phyloP scores from a whole-genome alignment of 2,797 vertebrate species.

The Anableps anableps region DNA sequence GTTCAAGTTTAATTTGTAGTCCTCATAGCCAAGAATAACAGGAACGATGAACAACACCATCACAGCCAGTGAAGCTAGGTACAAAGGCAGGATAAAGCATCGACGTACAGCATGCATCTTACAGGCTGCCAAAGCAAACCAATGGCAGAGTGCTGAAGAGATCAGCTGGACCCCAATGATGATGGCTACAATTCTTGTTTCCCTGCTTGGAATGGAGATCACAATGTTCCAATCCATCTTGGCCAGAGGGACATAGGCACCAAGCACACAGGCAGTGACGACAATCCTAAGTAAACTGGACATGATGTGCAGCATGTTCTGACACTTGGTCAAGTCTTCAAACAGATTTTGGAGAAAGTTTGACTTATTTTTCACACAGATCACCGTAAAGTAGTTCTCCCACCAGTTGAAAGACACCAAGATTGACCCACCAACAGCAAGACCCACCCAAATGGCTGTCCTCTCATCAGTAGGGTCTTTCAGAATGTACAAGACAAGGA shows the following conservation, averaged over 20 bases:
- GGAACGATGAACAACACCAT: conserved; percentile 59
- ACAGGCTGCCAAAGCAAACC: conserved; percentile 75
- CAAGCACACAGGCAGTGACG: conserved; percentile 69
- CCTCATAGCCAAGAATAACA: conserved; percentile 34
- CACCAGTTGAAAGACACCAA: conserved; percentile 78
- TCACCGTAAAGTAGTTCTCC: conserved; percentile 69
- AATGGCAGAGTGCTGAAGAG: conserved; percentile 76
- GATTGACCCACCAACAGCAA: conserved; percentile 66
- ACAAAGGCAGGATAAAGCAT: conserved; percentile 76
- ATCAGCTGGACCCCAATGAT: conserved; percentile 71
- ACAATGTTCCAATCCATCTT: conserved; percentile 59
- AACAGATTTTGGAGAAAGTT: conserved; percentile 45
- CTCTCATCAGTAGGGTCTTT: conserved; percentile 18
- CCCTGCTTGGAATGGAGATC: conserved; percentile 18
- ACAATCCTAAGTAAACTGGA: conserved; percentile 69
- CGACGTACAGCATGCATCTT: conserved; percentile 79
- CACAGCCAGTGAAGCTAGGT: conserved; percentile 67
- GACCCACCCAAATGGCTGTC: conserved; percentile 39
- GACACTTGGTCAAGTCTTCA: conserved; percentile 48
- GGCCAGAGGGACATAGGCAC: conserved; percentile 60
- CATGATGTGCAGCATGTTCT: conserved; percentile 68
- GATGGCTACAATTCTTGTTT: conserved; percentile 45
- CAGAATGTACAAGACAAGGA: conserved; percentile 48
- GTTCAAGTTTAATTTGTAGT: conserved; percentile 16
- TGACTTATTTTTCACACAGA: conserved; percentile 34